Conservation (phyloP, 2,888 invertebrate genomes). For the Trachelus stipa region DNA sequence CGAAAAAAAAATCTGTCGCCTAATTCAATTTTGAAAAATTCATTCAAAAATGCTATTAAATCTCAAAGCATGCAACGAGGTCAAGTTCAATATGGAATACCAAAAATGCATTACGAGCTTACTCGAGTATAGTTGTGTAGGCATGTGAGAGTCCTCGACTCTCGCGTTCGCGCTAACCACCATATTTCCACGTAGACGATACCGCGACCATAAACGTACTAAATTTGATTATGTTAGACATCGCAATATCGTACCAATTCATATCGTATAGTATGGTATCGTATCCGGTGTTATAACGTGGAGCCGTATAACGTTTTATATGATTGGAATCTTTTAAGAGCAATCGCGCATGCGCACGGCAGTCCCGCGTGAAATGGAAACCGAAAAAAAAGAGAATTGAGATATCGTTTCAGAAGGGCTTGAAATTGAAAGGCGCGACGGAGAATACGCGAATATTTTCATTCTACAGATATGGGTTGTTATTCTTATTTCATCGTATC, state of each 20-base stretch:
- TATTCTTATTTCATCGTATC: neutral
- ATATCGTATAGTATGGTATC: neutral
- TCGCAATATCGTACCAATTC: neutral
- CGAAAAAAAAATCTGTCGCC: too few species aligned
- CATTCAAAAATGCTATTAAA: neutral
- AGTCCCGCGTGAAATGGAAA: neutral
- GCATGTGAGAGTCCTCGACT: neutral
- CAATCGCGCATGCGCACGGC: neutral
- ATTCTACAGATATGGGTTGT: neutral
- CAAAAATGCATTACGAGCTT: neutral
- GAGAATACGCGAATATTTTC: neutral
- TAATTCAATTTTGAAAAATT: neutral
- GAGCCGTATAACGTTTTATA: neutral
- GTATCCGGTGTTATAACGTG: neutral
- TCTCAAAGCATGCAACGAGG: neutral
- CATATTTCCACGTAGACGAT: neutral
- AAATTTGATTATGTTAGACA: neutral
- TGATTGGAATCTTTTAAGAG: neutral
- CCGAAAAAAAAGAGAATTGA: neutral
- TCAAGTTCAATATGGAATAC: neutral
- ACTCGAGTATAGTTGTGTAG: neutral
- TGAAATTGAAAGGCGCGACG: neutral
- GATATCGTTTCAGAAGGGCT: neutral
- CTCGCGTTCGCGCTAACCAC: neutral
- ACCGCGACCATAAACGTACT: neutral